These are phyloP conservation scores for Cyphomyrus plagiostoma DNA, from an alignment of 2,113 vertebrate species.

Conservation along the genomic window DNA sequence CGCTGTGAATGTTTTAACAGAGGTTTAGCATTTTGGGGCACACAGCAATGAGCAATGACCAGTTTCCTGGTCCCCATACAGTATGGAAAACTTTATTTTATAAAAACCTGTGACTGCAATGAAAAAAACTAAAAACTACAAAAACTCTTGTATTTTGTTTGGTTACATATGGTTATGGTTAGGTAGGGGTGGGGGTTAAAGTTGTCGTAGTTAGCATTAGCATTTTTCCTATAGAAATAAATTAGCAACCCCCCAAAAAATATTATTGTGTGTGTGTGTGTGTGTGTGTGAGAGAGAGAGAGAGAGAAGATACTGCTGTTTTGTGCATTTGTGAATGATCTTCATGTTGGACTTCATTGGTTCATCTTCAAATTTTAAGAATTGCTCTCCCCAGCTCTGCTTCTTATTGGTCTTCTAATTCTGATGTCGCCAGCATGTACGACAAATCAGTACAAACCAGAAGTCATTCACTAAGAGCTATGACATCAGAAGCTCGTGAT, in stretches of 20 bases:
- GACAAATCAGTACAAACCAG: background rate
- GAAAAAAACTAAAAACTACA: no score
- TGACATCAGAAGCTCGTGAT: background rate
- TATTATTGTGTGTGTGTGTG: no score
- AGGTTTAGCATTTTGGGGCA: background rate
- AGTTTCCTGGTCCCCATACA: no score
- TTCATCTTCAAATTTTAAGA: background rate
- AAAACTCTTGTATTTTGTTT: no score
- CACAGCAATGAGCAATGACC: background rate
- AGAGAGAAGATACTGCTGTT: background rate
- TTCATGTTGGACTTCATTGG: background rate
- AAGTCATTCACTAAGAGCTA: background rate
- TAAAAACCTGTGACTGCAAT: no score
- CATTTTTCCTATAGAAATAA: no score
- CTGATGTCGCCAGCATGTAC: background rate
- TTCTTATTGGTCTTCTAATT: background rate
- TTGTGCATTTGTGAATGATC: background rate
- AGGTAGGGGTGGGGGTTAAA: no score
- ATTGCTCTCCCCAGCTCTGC: background rate
- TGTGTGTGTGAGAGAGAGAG: background rate
- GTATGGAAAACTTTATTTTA: no score
- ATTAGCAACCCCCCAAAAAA: no score
- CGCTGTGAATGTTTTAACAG: background rate
- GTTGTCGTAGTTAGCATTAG: no score
- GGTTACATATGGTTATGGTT: no score